Percentiles rank a stretch among this genome's conserved stretches.
These are phyloP conservation scores for Calidris pugnax DNA, from an alignment of 2,113 vertebrate species.

Conservation along the genomic window DNA sequence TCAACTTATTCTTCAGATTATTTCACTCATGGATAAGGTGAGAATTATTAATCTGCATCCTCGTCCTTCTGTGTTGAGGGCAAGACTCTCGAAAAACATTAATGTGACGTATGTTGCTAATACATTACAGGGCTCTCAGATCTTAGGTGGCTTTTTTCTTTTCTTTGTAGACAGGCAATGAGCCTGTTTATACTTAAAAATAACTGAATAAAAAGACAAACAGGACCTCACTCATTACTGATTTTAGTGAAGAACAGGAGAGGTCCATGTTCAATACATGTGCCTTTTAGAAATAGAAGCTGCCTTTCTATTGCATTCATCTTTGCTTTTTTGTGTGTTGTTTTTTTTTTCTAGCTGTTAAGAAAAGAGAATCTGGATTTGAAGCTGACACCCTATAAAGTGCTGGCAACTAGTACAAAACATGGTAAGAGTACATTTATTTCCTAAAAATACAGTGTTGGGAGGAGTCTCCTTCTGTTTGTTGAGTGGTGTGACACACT, in stretches of 20 bases:
- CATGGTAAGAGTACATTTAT: constrained; percentile 80
- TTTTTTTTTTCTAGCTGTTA: constrained; percentile 78
- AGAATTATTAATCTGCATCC: not conserved
- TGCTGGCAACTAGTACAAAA: constrained; percentile 96
- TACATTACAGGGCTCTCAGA: not conserved
- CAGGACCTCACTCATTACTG: not conserved
- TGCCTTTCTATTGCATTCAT: not conserved
- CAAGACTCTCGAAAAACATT: not conserved
- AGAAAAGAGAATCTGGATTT: constrained; percentile 97
- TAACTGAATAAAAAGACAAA: not conserved
- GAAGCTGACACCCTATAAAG: constrained; percentile 96
- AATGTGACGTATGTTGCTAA: not conserved
- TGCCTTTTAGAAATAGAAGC: not conserved
- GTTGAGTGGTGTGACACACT: not conserved
- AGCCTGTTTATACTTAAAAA: not conserved
- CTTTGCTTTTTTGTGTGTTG: not conserved
- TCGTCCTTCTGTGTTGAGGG: not conserved
- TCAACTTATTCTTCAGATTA: constrained; percentile 98
- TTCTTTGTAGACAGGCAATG: not conserved
- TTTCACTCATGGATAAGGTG: constrained; percentile 99
- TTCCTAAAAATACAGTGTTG: not conserved
- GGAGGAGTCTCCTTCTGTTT: not conserved
- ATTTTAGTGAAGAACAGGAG: not conserved
- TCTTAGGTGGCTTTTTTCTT: not conserved
- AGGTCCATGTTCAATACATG: not conserved